These are phyloP conservation scores for Elmis aenea DNA, from an alignment of 2,888 invertebrate species.

Conservation along the genomic window DNA sequence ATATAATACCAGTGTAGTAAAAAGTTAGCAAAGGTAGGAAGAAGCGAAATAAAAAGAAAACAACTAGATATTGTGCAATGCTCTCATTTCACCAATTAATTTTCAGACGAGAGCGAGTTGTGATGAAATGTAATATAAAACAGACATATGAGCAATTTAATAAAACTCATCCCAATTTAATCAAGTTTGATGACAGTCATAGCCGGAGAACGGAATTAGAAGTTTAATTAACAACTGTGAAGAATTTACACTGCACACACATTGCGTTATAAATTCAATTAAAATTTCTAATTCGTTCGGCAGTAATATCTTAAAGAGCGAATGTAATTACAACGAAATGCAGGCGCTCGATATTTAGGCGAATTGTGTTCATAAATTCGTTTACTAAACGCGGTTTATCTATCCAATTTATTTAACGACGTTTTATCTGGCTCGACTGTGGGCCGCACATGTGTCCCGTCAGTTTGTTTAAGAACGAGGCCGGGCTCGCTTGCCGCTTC, in stretches of 20 bases:
- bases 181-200: slow-evolving; percentile 47
- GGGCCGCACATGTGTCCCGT: slow-evolving; percentile 27
- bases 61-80: slow-evolving; percentile 23
- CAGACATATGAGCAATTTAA: slow-evolving; percentile 43
- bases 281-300: slow-evolving; percentile 37
- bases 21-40: slow-evolving; percentile 19
- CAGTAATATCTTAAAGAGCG: slow-evolving; percentile 36
- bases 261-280: slow-evolving; percentile 29
- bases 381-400: slow-evolving; percentile 35
- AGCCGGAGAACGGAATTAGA: slow-evolving; percentile 46
- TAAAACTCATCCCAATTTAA: slow-evolving; percentile 47
- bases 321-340: slow-evolving; percentile 34
- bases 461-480: slow-evolving; percentile 12
- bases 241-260: slow-evolving; percentile 28
- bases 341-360: slow-evolving; percentile 24
- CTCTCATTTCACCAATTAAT: slow-evolving; percentile 35
- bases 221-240: slow-evolving; percentile 44
- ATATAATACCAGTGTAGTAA: slow-evolving; percentile 20
- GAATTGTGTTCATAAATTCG: slow-evolving; percentile 34
- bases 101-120: slow-evolving; percentile 36
- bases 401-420: slow-evolving; percentile 37
- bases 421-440: slow-evolving; percentile 29
- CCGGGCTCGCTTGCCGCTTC: no score
- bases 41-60: slow-evolving; percentile 20
- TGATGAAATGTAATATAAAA: slow-evolving; percentile 37